Evolutionary conservation across 2,113 vertebrate species (phyloP).

Genomic region (Chelonoidis abingdonii): DNA sequence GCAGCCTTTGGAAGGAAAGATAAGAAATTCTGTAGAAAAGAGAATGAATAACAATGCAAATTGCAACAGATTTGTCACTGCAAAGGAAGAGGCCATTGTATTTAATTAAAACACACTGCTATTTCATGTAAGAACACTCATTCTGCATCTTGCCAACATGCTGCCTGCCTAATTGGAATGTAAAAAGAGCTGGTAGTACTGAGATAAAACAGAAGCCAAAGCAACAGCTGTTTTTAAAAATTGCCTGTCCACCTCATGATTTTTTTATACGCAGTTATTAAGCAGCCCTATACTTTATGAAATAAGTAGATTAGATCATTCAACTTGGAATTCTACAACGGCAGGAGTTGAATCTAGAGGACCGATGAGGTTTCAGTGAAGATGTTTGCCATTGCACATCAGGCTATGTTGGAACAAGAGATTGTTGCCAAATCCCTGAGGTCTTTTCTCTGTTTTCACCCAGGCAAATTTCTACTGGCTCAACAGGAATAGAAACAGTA

Average conservation of each 20-base stretch:
- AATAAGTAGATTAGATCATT: not conserved
- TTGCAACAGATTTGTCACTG: not conserved
- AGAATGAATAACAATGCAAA: not conserved
- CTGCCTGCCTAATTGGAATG: slow-evolving; percentile 2
- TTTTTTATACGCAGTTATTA: not conserved
- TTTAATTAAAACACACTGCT: slow-evolving; percentile 52
- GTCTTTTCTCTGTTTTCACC: not conserved
- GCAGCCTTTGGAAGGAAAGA: not conserved
- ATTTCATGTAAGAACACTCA: slow-evolving; percentile 24
- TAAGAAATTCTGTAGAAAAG: not conserved
- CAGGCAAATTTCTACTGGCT: not conserved
- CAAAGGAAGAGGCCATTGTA: not conserved
- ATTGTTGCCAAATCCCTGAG: not conserved
- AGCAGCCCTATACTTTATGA: not conserved
- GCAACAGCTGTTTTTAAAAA: not conserved
- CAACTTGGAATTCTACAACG: not conserved
- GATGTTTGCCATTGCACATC: not conserved
- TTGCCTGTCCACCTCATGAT: not conserved
- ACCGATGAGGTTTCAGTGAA: not conserved
- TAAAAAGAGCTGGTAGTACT: not conserved
- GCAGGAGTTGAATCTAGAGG: not conserved
- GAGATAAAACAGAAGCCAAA: slow-evolving; percentile 53
- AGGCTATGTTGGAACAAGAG: not conserved
- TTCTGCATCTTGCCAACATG: not conserved
- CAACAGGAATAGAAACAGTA: not conserved